Evolutionary conservation across 2,888 invertebrate species (phyloP), one percentile per base, ranked within the genome.

Genomic region (Incurvaria masculella): DNA sequence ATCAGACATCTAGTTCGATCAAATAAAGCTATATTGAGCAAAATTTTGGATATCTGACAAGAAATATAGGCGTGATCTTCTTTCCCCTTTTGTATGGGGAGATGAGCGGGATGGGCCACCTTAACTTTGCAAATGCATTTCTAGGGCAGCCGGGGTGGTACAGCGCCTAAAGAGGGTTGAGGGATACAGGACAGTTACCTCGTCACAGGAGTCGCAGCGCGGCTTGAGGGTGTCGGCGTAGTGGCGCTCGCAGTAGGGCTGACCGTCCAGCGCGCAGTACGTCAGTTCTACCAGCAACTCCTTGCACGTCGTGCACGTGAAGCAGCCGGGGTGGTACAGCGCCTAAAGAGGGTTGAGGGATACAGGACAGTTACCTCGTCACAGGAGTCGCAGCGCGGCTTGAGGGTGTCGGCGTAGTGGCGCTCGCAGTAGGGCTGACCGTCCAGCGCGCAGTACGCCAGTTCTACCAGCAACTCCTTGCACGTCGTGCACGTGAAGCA

Each of bases 221-320:
- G 98, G 97, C 70, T 96, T 95, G 65, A 97, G 81, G 63, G 91
- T 85, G 73, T 99, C 97, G 45, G 97, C 96, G 71, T 97, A 99
- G 76, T 99, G 98, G 54, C 97, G 83, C 64, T 94, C 95, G 73
- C 97, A 97, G 79, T 88, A 95, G 55, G 94, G 81, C 54, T 86
- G 82, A 56, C 91, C 91, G 59, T 94, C 93, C 66, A 92, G 84
- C 54, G 91, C 89, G 70, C 98, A 98, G 76, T 98, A 97, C 45
- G 94, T 92, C 61, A 99, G 84, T 74, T 99, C 98, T 52, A 97
- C 97, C 51, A 99, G 86, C 48, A 96, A 82, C 74, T 98, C 94
- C 59, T 89, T 85, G 76, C 97, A 97, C 49, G 87, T 85, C 57
- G 83, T 80, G 75, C 97, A 98, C 49, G 86, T 81, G 74, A 97